Percentiles rank a stretch among this genome's conserved stretches.
Conservation (phyloP, 2,113 vertebrate genomes). For the Phalacrocorax brasilianus region DNA sequence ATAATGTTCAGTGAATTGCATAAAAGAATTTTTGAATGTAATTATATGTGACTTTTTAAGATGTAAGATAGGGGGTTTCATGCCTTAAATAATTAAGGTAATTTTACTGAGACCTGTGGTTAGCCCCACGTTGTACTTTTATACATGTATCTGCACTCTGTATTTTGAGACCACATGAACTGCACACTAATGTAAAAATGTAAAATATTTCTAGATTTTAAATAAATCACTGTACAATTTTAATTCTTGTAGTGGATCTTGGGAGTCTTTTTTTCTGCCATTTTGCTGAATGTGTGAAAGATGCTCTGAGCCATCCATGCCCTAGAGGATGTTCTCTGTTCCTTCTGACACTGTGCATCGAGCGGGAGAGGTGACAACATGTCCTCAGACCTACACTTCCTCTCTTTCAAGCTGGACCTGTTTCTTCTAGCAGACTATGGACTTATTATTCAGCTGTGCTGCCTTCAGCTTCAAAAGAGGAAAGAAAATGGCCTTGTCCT, state of each 20-base stretch:
- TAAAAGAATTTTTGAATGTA: conserved; percentile 68
- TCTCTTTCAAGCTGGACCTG: not conserved
- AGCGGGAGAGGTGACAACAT: not conserved
- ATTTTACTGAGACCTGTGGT: conserved; percentile 54
- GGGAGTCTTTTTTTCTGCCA: not conserved
- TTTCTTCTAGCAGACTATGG: not conserved
- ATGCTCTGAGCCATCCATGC: not conserved
- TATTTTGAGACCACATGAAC: conserved; percentile 73
- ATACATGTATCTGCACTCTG: conserved; percentile 70
- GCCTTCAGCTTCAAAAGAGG: not conserved
- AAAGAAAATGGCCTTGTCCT: not conserved
- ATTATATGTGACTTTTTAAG: conserved; percentile 53
- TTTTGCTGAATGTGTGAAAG: not conserved
- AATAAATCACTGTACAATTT: conserved; percentile 69
- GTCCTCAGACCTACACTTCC: not conserved
- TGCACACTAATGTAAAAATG: conserved; percentile 79
- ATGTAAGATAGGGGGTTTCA: conserved; percentile 39
- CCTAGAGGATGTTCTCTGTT: not conserved
- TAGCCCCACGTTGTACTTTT: conserved; percentile 56
- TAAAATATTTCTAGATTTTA: conserved; percentile 75
- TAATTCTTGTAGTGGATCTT: not conserved
- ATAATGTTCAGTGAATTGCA: not conserved
- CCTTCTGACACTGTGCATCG: not conserved
- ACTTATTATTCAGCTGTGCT: not conserved
- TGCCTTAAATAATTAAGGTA: conserved; percentile 71